phyloP scores from a whole-genome alignment of 2,888 invertebrate genomes.

The Rhagonycha fulva region DNA sequence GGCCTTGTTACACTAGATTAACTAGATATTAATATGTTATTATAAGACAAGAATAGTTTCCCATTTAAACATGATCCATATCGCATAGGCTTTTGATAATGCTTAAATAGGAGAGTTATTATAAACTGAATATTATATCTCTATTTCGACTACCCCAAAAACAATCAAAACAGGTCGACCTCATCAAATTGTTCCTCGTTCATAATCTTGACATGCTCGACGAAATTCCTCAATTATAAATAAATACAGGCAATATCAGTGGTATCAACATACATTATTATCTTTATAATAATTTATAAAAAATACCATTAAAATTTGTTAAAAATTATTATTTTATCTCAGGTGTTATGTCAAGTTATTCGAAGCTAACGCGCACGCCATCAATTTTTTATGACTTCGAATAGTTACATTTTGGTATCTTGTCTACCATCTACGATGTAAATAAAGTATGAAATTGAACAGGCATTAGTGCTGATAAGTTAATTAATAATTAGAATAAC shows the following conservation, averaged over 20 bases:
- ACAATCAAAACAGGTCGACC: neutral
- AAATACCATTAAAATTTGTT: neutral
- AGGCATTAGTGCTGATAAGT: neutral
- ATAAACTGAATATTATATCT: neutral
- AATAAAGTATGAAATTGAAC: neutral
- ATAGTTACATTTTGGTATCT: neutral
- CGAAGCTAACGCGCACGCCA: neutral
- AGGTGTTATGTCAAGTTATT: no score
- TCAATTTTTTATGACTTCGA: neutral
- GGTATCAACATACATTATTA: neutral
- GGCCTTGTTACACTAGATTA: neutral
- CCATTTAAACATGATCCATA: neutral
- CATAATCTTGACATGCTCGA: neutral
- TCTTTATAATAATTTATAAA: neutral
- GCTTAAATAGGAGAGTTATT: neutral
- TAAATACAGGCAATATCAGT: neutral
- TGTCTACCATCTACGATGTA: neutral
- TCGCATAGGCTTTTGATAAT: neutral
- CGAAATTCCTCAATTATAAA: neutral
- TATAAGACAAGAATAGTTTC: neutral
- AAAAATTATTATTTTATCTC: neutral
- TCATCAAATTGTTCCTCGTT: neutral
- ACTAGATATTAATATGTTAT: neutral
- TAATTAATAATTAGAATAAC: neutral
- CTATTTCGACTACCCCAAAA: neutral